Base-by-base conservation (phyloP, 2,888 invertebrate species). In the Agonopterix arenella region DNA sequence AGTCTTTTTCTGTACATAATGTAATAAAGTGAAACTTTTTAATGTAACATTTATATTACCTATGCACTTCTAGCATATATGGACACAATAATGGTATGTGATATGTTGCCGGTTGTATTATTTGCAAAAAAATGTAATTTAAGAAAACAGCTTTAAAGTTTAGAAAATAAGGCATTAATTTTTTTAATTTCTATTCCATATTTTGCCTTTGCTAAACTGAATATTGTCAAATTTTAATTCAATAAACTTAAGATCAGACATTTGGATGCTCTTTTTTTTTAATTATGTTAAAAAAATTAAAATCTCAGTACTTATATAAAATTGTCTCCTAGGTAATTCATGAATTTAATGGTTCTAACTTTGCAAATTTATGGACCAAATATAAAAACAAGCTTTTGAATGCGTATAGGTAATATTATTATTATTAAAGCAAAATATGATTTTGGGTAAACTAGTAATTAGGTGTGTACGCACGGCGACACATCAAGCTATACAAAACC, bases 31-130 rank as follows among this genome's bases (percentile, higher is more conserved):
- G 28, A 28, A 28, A 28, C 28, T 28, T 28, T 28, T 28, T 28
- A 28, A 28, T 28, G 28, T 28, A 28, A 28, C 5, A 28, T 28
- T 28, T 28, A 28, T 28, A 28, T 28, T 52, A 47, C 43, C 18
- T 49, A 16, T 45, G 48, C 49, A 42, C 36, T 28, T 28, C 28
- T 28, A 28, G 28, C 28, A 28, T 28, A 5, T 28, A 28, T 28
- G 28, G 28, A 54, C 55, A 60, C 57, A 64, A 64, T 56, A 61
- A 65, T 57, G 62, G 70, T 71, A 76, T 80, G 82, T 82, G 81
- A 82, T 82, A 83, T 78, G 73, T 76, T 75, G 79, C 80, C 69
- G 78, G 78, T 80, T 81, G 78, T 82, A 66, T 62, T 64, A 76
- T 69, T 79, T 79, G 76, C 70, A 70, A 73, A 80, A n/a, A 28